These are phyloP conservation scores for Polypterus senegalus DNA, from an alignment of 2,113 vertebrate species.

Conservation along the genomic window DNA sequence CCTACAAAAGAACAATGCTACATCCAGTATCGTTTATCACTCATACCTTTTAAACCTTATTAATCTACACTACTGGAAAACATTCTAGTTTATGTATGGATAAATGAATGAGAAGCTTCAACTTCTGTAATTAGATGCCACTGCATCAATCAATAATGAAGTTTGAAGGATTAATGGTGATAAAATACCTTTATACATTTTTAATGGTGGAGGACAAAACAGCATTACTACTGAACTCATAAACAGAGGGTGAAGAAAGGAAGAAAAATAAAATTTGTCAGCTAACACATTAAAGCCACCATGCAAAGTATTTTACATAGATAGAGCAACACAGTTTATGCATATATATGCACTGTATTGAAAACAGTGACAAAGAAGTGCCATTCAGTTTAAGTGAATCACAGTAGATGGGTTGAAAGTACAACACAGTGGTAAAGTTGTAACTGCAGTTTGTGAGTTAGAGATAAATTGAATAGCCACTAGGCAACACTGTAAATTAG, in stretches of 20 bases:
- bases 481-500: no score
- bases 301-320: neutral
- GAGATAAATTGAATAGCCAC: no score
- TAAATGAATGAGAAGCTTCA: no score
- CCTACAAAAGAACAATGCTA: neutral
- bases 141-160: neutral
- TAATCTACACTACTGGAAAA: neutral
- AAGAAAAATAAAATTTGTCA: neutral
- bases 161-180: neutral
- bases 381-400: neutral
- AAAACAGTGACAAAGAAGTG: neutral
- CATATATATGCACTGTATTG: neutral
- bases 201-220: constrained; percentile 2
- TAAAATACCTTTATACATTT: constrained; percentile 5
- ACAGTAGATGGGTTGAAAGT: neutral
- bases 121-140: no score
- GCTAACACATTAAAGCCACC: neutral
- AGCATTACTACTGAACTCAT: neutral
- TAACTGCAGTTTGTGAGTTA: no score
- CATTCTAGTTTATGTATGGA: neutral
- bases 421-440: no score
- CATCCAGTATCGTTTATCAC: neutral
- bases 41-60: neutral
- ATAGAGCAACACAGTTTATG: neutral
- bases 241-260: no score